Evolutionary conservation across 2,797 vertebrate species (phyloP).

Genomic region (Decapterus maruadsi): DNA sequence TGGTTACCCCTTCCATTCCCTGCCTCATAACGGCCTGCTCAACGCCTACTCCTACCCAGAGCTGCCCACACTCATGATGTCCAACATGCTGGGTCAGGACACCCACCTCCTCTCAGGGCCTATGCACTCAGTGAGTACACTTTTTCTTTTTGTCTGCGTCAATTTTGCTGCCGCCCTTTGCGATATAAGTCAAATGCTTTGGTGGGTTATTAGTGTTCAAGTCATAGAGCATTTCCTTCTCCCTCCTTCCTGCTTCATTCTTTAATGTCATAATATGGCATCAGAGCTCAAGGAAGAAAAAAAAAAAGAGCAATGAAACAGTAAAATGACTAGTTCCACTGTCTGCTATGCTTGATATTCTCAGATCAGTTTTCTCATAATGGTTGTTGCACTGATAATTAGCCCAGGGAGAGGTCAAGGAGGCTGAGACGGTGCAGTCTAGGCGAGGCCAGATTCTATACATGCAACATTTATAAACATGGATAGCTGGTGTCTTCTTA

Average conservation of each 20-base stretch:
- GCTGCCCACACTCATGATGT: constrained; percentile 98
- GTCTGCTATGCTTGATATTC: neutral
- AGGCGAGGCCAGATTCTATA: constrained; percentile 36
- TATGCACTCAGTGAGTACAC: constrained; percentile 95
- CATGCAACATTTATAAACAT: constrained; percentile 69
- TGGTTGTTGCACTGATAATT: constrained; percentile 53
- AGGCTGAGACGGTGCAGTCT: constrained; percentile 42
- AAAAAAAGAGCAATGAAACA: constrained; percentile 8
- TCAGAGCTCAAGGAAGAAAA: no score
- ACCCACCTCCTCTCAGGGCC: constrained; percentile 95
- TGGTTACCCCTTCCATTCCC: constrained; percentile 95
- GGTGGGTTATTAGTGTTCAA: constrained; percentile 47
- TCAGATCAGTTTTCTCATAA: constrained; percentile 30
- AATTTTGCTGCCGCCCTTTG: constrained; percentile 36
- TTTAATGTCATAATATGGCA: no score
- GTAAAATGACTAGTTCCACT: constrained; percentile 33
- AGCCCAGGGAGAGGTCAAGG: constrained; percentile 43
- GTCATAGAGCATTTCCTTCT: constrained; percentile 34
- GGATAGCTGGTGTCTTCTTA: constrained; percentile 57
- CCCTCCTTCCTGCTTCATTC: no score
- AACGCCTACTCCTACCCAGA: constrained; percentile 97
- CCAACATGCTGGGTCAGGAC: constrained; percentile 98
- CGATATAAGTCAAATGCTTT: constrained; percentile 54
- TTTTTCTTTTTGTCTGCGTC: constrained; percentile 70
- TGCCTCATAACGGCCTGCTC: constrained; percentile 95